phyloP scores from a whole-genome alignment of 1,140 invertebrate genomes.

The Cotesia glomerata region DNA sequence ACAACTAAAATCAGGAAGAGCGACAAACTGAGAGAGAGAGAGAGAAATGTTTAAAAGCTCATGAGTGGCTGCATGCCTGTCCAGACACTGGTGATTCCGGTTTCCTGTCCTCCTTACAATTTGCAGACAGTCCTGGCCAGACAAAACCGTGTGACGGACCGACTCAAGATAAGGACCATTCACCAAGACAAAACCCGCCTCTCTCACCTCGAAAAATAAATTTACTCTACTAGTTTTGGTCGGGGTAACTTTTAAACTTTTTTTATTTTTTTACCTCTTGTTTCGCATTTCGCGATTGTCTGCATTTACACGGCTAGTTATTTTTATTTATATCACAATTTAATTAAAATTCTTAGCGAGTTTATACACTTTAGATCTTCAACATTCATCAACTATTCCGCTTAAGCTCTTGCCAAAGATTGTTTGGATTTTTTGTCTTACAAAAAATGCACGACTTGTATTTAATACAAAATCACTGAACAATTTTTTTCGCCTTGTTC shows the following conservation, averaged over 20 bases:
- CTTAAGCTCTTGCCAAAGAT: too few species aligned
- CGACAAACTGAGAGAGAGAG: neutral
- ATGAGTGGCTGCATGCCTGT: slow-evolving; percentile 34
- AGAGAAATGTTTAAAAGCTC: slow-evolving; percentile 15
- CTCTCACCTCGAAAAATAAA: slow-evolving; percentile 12
- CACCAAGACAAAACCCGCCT: slow-evolving; percentile 59
- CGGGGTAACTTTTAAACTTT: slow-evolving; percentile 28
- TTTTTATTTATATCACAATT: too few species aligned
- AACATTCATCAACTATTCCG: too few species aligned
- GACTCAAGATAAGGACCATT: slow-evolving; percentile 60
- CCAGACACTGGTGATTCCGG: slow-evolving; percentile 55
- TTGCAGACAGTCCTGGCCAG: slow-evolving; percentile 41
- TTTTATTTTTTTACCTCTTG: slow-evolving; percentile 39
- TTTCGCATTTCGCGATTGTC: neutral
- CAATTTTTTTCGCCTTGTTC: too few species aligned
- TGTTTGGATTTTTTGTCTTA: too few species aligned
- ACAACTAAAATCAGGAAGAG: slow-evolving; percentile 8
- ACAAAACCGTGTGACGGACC: slow-evolving; percentile 55
- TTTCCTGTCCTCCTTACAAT: slow-evolving; percentile 60
- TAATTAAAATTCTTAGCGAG: too few species aligned
- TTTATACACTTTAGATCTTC: too few species aligned
- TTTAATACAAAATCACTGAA: too few species aligned
- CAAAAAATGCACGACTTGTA: too few species aligned
- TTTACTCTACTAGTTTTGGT: neutral
- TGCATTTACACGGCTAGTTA: too few species aligned